Percentiles rank a stretch among this genome's conserved stretches.
phyloP scores from a whole-genome alignment of 1,140 invertebrate species.

The Heliconius himera region DNA sequence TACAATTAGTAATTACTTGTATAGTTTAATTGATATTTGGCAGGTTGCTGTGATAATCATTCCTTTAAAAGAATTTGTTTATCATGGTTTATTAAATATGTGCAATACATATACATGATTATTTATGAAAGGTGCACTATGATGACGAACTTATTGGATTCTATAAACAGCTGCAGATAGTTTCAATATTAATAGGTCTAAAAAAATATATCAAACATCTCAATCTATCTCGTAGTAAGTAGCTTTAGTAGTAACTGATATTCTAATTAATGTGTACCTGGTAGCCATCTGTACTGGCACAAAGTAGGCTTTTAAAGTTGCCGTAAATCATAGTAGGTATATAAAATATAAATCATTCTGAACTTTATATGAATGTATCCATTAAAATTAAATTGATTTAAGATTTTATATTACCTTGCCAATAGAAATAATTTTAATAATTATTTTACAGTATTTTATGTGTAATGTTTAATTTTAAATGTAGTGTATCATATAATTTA shows the following conservation, averaged over 20 bases:
- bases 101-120: neutral
- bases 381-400: conserved; percentile 9
- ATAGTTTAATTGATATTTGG: conserved; percentile 2
- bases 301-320: conserved; percentile 50
- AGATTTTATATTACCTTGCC: conserved; percentile 21
- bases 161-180: neutral
- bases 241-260: conserved; percentile 32
- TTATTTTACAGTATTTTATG: conserved; percentile 18
- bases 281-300: conserved; percentile 43
- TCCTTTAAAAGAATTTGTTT: conserved; percentile 4
- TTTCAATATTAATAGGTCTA: conserved; percentile 9
- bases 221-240: conserved; percentile 16
- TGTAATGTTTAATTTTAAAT: conserved; percentile 17
- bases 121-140: neutral
- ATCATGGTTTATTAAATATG: conserved; percentile 1
- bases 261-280: conserved; percentile 59
- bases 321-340: conserved; percentile 32
- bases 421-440: conserved; percentile 12
- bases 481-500: conserved; percentile 20
- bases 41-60: conserved; percentile 26
- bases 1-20: neutral
- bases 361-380: conserved; percentile 12
- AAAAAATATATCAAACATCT: neutral
- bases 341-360: neutral
- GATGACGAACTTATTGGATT: neutral